Evolutionary conservation across 2,888 invertebrate genomes (phyloP).

Genomic region (Drosophila diplacantha): DNA sequence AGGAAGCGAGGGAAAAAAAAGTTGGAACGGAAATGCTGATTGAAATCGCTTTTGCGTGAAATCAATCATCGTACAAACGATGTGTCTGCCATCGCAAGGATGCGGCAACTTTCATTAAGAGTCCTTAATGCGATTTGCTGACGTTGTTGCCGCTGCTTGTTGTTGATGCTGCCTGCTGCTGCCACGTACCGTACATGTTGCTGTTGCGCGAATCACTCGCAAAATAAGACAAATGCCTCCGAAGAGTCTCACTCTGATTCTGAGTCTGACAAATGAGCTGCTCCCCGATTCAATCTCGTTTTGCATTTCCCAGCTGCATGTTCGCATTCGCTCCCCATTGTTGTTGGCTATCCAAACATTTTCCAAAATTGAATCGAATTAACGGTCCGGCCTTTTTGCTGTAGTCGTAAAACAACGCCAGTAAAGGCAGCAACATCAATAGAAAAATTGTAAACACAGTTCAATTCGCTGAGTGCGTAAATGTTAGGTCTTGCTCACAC

Average conservation of each 20-base stretch:
- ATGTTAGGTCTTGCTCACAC: conserved; percentile 45
- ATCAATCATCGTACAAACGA: conserved; percentile 72
- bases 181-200: conserved; percentile 9
- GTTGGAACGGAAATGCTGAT: conserved; percentile 71
- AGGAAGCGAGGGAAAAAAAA: conserved; percentile 37
- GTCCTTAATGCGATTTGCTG: conserved; percentile 74
- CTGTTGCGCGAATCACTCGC: conserved; percentile 38
- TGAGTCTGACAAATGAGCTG: conserved; percentile 48
- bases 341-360: conserved; percentile 54
- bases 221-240: conserved; percentile 63
- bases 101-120: conserved; percentile 73
- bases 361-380: conserved; percentile 68
- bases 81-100: conserved; percentile 59
- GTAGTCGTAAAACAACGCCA: conserved; percentile 57
- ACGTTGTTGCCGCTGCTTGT: conserved; percentile 47
- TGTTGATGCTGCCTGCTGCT: conserved; percentile 7
- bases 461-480: conserved; percentile 50
- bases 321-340: conserved; percentile 19
- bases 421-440: conserved; percentile 50
- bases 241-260: conserved; percentile 3
- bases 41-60: conserved; percentile 75
- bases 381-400: conserved; percentile 69
- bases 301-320: conserved; percentile 59
- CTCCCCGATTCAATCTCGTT: conserved; percentile 44
- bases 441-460: conserved; percentile 69